Percentiles rank a stretch among this genome's conserved stretches.
phyloP scores from a whole-genome alignment of 2,797 vertebrate species.

The Petrocephalus sullivani region DNA sequence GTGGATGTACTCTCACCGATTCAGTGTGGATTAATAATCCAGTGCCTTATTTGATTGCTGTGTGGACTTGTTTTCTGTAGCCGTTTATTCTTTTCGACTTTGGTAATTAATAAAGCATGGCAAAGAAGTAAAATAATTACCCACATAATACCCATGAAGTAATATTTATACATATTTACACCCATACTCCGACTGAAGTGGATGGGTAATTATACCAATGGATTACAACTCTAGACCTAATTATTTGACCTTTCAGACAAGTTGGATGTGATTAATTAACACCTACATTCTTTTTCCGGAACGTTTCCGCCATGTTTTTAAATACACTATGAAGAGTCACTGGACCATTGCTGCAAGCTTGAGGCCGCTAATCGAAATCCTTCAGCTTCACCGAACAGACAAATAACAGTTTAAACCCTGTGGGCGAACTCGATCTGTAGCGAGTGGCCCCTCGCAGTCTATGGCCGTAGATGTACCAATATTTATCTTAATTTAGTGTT shows the following conservation, averaged over 20 bases:
- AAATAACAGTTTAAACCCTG: constrained; percentile 20
- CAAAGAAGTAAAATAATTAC: neutral
- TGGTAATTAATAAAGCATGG: neutral
- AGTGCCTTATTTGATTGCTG: neutral
- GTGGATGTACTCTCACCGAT: neutral
- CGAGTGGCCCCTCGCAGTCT: neutral
- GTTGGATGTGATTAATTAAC: neutral
- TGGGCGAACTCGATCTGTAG: neutral
- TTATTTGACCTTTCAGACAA: neutral
- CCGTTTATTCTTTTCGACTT: neutral
- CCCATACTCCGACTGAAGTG: neutral
- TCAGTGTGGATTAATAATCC: neutral
- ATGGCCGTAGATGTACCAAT: neutral
- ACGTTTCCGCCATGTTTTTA: neutral
- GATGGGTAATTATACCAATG: neutral
- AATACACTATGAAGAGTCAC: neutral
- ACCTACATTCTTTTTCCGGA: neutral
- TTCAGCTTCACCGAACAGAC: constrained; percentile 5
- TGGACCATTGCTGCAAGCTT: neutral
- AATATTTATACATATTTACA: neutral
- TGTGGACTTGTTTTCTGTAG: neutral
- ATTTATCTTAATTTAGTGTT: constrained; percentile 18
- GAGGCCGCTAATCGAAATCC: neutral
- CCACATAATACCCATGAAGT: neutral
- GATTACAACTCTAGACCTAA: neutral